A percentile compares a stretch with the other conserved stretches of the same genome.
These are phyloP conservation scores for Equus quagga DNA, from an alignment of 2,113 vertebrate genomes.

Conservation along the genomic window DNA sequence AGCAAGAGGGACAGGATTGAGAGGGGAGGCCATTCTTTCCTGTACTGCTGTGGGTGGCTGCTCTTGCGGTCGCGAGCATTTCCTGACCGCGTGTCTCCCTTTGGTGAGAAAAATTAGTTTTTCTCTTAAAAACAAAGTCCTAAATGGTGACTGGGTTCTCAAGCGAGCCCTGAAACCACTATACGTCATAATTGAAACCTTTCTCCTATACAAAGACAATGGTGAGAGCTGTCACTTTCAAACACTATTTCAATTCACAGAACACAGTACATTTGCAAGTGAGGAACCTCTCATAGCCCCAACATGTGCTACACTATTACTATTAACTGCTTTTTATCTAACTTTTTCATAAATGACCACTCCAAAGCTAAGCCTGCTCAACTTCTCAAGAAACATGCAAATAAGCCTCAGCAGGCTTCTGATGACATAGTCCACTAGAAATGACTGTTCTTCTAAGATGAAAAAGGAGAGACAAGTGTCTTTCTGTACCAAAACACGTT, in stretches of 20 bases:
- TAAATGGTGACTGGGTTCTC: neutral
- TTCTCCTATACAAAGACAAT: neutral
- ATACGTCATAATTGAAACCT: neutral
- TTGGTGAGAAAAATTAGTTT: neutral
- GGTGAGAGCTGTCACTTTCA: neutral
- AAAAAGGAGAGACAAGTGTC: neutral
- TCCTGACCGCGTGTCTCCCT: neutral
- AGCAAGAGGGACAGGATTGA: neutral
- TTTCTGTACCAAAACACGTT: neutral
- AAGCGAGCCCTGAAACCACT: neutral
- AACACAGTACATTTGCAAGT: neutral
- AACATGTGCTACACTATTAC: neutral
- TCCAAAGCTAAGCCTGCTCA: neutral
- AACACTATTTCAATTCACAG: neutral
- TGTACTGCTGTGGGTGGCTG: rapidly evolving
- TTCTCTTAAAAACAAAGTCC: neutral
- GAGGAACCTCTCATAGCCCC: neutral
- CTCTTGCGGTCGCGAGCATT: neutral
- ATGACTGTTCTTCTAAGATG: neutral
- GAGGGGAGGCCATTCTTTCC: neutral
- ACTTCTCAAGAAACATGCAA: neutral
- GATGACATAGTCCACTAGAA: neutral
- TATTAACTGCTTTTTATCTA: neutral
- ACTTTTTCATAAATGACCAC: neutral
- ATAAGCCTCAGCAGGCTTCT: neutral